Percentiles rank a stretch among this genome's conserved stretches.
These are phyloP conservation scores for Phortica okadai DNA, from an alignment of 2,888 invertebrate species.

Conservation along the genomic window DNA sequence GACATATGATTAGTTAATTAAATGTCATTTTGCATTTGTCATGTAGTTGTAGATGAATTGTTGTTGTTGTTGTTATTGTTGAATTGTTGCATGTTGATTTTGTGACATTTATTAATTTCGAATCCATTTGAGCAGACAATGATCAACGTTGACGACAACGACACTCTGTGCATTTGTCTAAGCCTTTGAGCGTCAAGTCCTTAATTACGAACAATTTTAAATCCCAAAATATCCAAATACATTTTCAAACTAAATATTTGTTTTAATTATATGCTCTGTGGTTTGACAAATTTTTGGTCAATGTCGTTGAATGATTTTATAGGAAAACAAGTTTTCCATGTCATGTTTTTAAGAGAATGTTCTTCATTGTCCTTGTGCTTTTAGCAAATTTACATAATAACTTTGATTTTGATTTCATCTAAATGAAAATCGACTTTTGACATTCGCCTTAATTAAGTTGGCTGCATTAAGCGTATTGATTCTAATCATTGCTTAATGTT, in stretches of 20 bases:
- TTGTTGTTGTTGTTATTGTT: not conserved
- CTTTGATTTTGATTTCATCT: conserved; percentile 50
- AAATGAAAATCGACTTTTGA: conserved; percentile 64
- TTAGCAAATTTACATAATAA: not conserved
- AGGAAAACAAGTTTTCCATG: not conserved
- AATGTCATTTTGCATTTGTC: conserved; percentile 53
- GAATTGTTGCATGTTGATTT: conserved; percentile 18
- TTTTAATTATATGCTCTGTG: not conserved
- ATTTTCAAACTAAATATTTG: not conserved
- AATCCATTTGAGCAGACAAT: conserved; percentile 30
- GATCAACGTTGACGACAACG: not conserved
- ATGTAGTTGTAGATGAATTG: conserved; percentile 51
- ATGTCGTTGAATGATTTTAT: not conserved
- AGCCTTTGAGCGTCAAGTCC: not conserved
- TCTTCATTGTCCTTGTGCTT: not conserved
- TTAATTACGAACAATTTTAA: not conserved
- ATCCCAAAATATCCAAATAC: not conserved
- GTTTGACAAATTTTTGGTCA: not conserved
- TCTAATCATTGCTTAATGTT: not conserved
- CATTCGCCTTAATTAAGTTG: conserved; percentile 69
- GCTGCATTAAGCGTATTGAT: conserved; percentile 23
- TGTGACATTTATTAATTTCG: conserved; percentile 61
- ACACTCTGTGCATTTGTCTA: not conserved
- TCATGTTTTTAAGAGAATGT: not conserved
- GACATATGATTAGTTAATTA: conserved; percentile 65